phyloP scores from a whole-genome alignment of 2,888 invertebrate genomes.

The Theristus sp. region DNA sequence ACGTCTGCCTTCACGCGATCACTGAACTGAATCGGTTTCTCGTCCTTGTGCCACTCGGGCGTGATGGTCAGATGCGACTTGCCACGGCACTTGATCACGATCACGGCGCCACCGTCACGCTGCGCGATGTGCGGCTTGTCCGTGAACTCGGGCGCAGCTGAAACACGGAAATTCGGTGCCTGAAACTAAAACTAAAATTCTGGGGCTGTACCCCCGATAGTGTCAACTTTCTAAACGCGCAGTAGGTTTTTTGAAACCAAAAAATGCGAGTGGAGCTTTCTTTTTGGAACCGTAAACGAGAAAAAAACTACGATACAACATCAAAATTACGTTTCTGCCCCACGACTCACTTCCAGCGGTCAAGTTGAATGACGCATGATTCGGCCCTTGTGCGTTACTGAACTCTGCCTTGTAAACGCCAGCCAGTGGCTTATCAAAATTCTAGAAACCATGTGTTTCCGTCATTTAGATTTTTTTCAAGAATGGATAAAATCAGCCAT shows the following conservation, averaged over 20 bases:
- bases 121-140: conserved; percentile 30
- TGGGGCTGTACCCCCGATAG: background rate
- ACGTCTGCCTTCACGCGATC: conserved; percentile 24
- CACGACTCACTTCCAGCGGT: conserved; percentile 22
- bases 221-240: background rate
- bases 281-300: background rate
- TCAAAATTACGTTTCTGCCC: background rate
- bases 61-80: conserved; percentile 27
- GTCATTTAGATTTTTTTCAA: no score
- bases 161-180: no score
- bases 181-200: no score
- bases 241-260: background rate
- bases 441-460: conserved; percentile 17
- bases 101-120: conserved; percentile 24
- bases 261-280: background rate
- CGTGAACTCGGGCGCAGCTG: conserved; percentile 29
- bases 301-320: background rate
- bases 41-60: conserved; percentile 28
- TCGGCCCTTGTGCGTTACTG: conserved; percentile 20
- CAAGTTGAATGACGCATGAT: conserved; percentile 24
- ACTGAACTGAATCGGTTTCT: conserved; percentile 22
- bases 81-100: conserved; percentile 24
- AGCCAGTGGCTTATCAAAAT: conserved; percentile 26
- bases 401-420: conserved; percentile 26
- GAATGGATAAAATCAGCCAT: background rate